phyloP scores from a whole-genome alignment of 2,797 vertebrate species.

The Eospalax fontanierii region DNA sequence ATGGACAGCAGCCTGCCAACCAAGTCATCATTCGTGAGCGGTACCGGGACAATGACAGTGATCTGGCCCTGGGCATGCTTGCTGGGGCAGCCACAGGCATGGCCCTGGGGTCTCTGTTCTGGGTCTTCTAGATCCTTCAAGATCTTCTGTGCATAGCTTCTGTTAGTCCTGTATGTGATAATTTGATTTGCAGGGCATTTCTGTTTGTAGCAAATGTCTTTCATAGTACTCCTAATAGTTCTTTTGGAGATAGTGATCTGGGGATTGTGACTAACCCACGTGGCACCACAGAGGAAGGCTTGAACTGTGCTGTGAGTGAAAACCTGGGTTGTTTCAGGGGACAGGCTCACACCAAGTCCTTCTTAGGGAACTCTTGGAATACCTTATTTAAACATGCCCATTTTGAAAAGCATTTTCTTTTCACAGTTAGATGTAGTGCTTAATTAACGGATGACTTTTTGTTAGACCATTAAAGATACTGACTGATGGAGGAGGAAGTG shows the following conservation, averaged over 20 bases:
- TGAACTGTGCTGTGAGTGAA: slow-evolving; percentile 73
- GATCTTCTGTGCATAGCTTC: slow-evolving; percentile 82
- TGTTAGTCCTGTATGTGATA: slow-evolving; percentile 82
- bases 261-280: slow-evolving; percentile 79
- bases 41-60: slow-evolving; percentile 93
- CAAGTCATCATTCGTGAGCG: slow-evolving; percentile 95
- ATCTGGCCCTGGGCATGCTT: slow-evolving; percentile 96
- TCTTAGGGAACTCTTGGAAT: slow-evolving; percentile 44
- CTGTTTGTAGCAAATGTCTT: slow-evolving; percentile 86
- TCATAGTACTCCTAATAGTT: slow-evolving; percentile 84
- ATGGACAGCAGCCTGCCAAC: slow-evolving; percentile 92
- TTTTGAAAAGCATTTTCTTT: slow-evolving; percentile 70
- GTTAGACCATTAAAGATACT: slow-evolving; percentile 8
- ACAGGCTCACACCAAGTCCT: slow-evolving; percentile 67
- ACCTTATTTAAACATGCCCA: slow-evolving; percentile 45
- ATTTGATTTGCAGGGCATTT: slow-evolving; percentile 85
- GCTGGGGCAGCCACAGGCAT: slow-evolving; percentile 97
- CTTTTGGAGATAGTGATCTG: slow-evolving; percentile 84
- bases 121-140: slow-evolving; percentile 93
- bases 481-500: rapidly evolving
- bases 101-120: slow-evolving; percentile 97
- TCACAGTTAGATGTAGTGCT: slow-evolving; percentile 43
- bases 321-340: neutral
- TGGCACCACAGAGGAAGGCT: slow-evolving; percentile 78
- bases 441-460: slow-evolving; percentile 56